A percentile compares a stretch with the other conserved stretches of the same genome.
phyloP scores from a whole-genome alignment of 2,888 invertebrate species.

The Cosmia pyralina region DNA sequence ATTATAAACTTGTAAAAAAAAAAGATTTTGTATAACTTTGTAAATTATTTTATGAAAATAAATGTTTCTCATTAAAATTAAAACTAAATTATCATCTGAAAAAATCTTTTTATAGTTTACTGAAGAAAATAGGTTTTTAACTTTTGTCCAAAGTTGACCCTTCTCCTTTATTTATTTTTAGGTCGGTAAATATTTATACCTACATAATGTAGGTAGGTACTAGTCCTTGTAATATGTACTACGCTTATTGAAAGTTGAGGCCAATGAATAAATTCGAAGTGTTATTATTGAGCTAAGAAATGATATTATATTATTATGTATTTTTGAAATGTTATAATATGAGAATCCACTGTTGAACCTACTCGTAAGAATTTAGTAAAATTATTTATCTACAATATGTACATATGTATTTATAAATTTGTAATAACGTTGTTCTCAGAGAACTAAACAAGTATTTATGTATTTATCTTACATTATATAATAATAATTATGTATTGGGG shows the following conservation, averaged over 20 bases:
- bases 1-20: no score
- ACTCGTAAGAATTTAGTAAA: slow-evolving; percentile 35
- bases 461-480: slow-evolving; percentile 5
- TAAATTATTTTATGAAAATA: background rate
- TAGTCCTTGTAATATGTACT: slow-evolving; percentile 35
- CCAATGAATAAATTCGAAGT: slow-evolving; percentile 52
- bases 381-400: slow-evolving; percentile 24
- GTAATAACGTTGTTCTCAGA: slow-evolving; percentile 24
- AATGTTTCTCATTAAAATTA: no score
- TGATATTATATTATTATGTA: slow-evolving; percentile 42
- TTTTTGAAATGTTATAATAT: slow-evolving; percentile 53
- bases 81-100: background rate
- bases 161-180: background rate
- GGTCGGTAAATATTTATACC: background rate
- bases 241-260: slow-evolving; percentile 57
- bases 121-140: background rate
- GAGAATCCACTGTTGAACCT: slow-evolving; percentile 46
- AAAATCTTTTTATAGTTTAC: background rate
- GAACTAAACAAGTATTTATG: slow-evolving; percentile 24
- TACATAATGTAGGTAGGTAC: slow-evolving; percentile 4
- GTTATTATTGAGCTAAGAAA: slow-evolving; percentile 54
- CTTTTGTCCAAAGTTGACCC: background rate
- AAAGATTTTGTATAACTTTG: no score
- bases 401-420: slow-evolving; percentile 10
- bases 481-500: slow-evolving; percentile 3